Evolutionary conservation across 2,797 vertebrate genomes (phyloP).

Genomic region (Centropyge bicolor): DNA sequence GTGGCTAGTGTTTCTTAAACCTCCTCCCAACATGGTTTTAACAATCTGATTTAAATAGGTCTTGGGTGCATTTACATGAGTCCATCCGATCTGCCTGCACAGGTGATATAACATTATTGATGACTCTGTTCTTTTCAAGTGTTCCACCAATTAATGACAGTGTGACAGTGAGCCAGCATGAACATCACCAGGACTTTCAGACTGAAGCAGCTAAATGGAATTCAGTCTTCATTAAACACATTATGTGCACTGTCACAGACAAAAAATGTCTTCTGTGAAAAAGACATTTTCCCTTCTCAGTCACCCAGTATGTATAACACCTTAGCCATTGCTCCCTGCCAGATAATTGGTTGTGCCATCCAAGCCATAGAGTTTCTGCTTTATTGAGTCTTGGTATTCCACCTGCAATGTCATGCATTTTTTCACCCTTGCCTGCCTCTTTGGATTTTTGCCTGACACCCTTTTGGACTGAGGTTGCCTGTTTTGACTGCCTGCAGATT

Average conservation of each 20-base stretch:
- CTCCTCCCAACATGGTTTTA: not conserved
- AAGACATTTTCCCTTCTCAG: no score
- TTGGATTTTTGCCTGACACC: no score
- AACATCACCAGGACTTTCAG: no score
- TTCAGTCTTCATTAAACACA: not conserved
- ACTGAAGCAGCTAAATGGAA: not conserved
- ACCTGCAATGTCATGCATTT: not conserved
- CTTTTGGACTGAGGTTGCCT: not conserved
- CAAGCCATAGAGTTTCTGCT: not conserved
- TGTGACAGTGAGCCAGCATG: no score
- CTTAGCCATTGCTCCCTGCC: no score
- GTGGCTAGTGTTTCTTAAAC: not conserved
- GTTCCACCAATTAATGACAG: no score
- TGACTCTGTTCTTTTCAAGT: no score
- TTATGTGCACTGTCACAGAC: not conserved
- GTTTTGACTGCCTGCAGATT: no score
- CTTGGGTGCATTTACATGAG: not conserved
- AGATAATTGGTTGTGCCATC: not conserved
- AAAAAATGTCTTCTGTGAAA: no score
- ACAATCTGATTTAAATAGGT: not conserved
- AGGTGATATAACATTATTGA: no score
- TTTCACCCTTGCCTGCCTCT: not conserved
- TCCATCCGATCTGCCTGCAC: no score
- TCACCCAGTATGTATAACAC: no score
- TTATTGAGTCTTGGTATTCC: not conserved